Base-by-base conservation (phyloP, 2,888 invertebrate species). In the Caenorhabditis sp. region DNA sequence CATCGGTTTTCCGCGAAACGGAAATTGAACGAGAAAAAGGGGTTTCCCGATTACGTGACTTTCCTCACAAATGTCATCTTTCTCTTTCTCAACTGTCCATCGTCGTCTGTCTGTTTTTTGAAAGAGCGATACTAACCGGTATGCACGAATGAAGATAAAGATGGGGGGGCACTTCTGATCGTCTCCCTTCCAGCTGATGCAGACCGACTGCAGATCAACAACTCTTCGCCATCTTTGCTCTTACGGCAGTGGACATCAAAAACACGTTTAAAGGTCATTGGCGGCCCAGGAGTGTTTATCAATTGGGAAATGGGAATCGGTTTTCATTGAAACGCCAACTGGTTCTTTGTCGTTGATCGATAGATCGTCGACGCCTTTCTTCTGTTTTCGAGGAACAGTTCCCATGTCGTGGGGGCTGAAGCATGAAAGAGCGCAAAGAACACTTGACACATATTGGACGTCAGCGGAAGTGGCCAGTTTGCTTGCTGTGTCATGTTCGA, bases 31-130 rank as follows among this genome's bases (percentile, higher is more conserved):
- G 35, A 9, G 58, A 13, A 61, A 58, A 52, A 35, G 68, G 68
- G 68, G 56, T 68, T 68, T 56, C 59, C 68, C 68, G 17, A 37
- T 41, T 68, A 68, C 68, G 68, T 68, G 58, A 68, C 68, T 68
- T 68, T 68, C 50, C 22, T n/a, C 13, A 68, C 2, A 39, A 58
- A 48, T 48, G 58, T 68, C 52, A 58, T 50, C 50, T 43, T 35
- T 15, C 26, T 52, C 27, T 24, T 7, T n/a, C 46, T 24, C 53
- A 17, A 24, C 43, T 41, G 50, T 39, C 41, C 45, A 35, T 6
- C 20, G 45, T 26, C 13, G 27, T 35, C 3, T 5, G 30, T 13
- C 43, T 63, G 53, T 63, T 53, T 53, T 63, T 63, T 45, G 43
- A 46, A 53, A 32, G 24, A 27, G 3, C 32, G 30, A 62, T 48